Evolutionary conservation across 2,888 invertebrate genomes (phyloP).

Genomic region (Oscheius sp.): DNA sequence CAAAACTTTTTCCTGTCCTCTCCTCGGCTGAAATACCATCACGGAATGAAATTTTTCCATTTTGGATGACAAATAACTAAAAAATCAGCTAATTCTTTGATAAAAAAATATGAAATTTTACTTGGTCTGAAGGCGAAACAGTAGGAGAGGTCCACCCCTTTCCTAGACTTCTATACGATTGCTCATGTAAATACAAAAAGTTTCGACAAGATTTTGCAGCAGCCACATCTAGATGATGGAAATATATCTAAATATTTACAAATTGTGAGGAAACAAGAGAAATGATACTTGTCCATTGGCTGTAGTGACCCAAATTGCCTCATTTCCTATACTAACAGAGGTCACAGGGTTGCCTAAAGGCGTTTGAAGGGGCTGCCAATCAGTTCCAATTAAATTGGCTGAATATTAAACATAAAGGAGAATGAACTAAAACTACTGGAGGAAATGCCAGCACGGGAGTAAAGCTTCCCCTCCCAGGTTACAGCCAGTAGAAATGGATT

Average conservation of each 20-base stretch:
- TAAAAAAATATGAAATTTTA: background rate
- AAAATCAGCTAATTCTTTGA: background rate
- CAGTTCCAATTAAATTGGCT: constrained; percentile 18
- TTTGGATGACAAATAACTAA: constrained; percentile 11
- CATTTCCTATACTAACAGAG: constrained; percentile 33
- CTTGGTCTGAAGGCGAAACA: background rate
- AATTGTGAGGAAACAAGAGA: background rate
- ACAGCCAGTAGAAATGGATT: constrained; percentile 37
- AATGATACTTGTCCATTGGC: constrained; percentile 37
- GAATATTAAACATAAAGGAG: too few relatives aligned
- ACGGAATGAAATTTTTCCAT: constrained; percentile 16
- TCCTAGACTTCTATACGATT: constrained; percentile 8
- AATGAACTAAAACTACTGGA: too few relatives aligned
- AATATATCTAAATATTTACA: background rate
- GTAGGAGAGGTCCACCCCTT: constrained; percentile 23
- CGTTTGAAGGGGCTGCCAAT: constrained; percentile 34
- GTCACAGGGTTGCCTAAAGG: constrained; percentile 36
- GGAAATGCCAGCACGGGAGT: constrained; percentile 32
- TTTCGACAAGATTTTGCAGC: background rate
- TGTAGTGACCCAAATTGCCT: constrained; percentile 41
- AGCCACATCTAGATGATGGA: background rate
- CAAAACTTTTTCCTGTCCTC: constrained; percentile 37
- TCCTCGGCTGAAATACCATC: constrained; percentile 36
- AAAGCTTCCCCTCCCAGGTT: constrained; percentile 51
- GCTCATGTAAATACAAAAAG: background rate